These are phyloP conservation scores for Diachrysia chrysitis DNA, from an alignment of 2,888 invertebrate species.

Conservation along the genomic window DNA sequence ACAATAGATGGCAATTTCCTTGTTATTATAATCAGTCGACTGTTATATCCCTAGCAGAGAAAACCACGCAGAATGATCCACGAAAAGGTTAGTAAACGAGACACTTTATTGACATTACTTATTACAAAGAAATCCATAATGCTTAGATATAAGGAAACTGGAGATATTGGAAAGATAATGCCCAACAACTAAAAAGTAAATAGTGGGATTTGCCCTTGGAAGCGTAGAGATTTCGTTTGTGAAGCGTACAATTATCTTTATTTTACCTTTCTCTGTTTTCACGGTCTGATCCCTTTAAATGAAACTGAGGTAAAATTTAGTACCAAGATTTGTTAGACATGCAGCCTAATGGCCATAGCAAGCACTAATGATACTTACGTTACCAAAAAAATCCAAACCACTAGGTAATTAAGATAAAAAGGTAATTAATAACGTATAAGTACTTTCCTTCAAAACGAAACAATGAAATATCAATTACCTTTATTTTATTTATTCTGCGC, in stretches of 20 bases:
- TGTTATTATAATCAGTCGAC: not conserved
- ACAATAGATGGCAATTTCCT: not conserved
- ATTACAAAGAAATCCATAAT: conserved; percentile 32
- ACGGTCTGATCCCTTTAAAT: not conserved
- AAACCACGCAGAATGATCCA: conserved; percentile 25
- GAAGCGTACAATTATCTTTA: conserved; percentile 33
- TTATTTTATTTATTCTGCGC: not conserved
- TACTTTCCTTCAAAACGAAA: not conserved
- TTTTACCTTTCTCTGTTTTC: conserved; percentile 26
- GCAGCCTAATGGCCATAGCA: too few relatives aligned
- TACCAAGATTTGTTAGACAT: too few relatives aligned
- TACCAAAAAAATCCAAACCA: too few relatives aligned
- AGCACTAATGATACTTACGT: too few relatives aligned
- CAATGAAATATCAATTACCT: not conserved
- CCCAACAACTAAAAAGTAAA: conserved; percentile 39
- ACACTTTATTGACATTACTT: conserved; percentile 47
- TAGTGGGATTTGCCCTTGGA: conserved; percentile 36
- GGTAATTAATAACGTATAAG: too few relatives aligned
- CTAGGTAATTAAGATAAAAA: too few relatives aligned
- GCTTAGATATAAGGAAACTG: conserved; percentile 17
- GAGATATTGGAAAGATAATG: conserved; percentile 36
- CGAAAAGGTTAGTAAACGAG: conserved; percentile 30
- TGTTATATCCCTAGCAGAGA: not conserved
- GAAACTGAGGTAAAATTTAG: not conserved
- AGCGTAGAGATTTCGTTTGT: conserved; percentile 36